These are phyloP conservation scores for Dryococelus australis DNA, from an alignment of 2,888 invertebrate species.

Conservation along the genomic window DNA sequence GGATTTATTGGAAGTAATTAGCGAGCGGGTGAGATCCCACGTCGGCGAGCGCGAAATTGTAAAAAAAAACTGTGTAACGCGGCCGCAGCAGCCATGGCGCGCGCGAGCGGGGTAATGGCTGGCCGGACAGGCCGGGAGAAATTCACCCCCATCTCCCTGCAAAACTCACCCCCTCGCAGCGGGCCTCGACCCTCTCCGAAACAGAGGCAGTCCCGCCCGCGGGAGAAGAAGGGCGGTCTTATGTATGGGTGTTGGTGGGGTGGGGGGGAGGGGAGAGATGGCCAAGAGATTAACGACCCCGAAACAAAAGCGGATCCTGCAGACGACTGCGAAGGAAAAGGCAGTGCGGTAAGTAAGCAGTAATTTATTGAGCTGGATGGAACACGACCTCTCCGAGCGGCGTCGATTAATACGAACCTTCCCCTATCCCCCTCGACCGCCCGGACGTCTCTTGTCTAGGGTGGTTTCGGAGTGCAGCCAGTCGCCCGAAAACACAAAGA, in stretches of 20 bases:
- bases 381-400: background rate
- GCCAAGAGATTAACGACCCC: background rate
- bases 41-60: background rate
- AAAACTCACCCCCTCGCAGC: background rate
- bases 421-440: no score
- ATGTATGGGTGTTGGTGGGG: no score
- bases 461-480: no score
- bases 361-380: conserved; percentile 2
- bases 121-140: background rate
- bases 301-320: background rate
- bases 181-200: no score
- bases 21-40: background rate
- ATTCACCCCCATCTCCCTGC: no score
- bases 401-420: background rate
- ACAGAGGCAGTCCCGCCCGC: no score
- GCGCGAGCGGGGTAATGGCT: background rate
- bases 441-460: no score
- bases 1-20: conserved; percentile 16
- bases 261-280: no score
- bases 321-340: background rate
- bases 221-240: background rate
- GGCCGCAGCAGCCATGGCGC: background rate
- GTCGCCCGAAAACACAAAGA: no score
- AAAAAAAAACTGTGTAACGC: background rate
- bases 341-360: conserved; percentile 16